phyloP scores from a whole-genome alignment of 1,140 invertebrate species.

The Delia radicum region DNA sequence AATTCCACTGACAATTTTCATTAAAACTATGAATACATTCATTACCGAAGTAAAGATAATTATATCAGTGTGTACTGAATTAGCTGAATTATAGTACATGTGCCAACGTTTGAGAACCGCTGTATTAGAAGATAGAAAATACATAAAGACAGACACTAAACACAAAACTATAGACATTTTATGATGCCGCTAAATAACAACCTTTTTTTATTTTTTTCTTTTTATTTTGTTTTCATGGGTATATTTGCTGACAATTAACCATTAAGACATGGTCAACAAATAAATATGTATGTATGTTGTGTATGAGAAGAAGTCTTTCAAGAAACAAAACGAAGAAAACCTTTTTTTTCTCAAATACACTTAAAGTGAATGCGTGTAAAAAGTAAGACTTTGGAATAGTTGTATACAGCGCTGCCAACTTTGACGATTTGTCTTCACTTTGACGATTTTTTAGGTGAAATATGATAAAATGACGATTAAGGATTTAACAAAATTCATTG shows the following conservation, averaged over 20 bases:
- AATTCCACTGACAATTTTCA: no score
- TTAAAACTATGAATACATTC: no score
- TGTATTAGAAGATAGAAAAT: background rate
- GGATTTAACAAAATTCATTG: no score
- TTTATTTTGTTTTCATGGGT: background rate
- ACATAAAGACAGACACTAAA: background rate
- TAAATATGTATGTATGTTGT: background rate
- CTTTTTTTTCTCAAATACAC: background rate
- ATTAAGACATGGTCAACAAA: conserved; percentile 18
- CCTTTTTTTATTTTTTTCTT: background rate
- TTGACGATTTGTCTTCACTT: no score
- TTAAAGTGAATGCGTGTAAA: background rate
- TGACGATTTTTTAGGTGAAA: no score
- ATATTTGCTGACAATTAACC: conserved; percentile 17
- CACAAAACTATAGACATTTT: background rate
- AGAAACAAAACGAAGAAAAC: background rate
- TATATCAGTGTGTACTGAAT: no score
- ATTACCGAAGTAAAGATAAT: no score
- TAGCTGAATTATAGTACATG: no score
- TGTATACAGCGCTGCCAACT: no score
- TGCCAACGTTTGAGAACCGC: background rate
- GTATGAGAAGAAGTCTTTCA: background rate
- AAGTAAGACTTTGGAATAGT: no score
- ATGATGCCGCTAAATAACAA: conserved; percentile 9
- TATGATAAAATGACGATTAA: background rate